A percentile compares a stretch with the other conserved stretches of the same genome.
These are phyloP conservation scores for Nilaparvata lugens DNA, from an alignment of 1,140 invertebrate species.

Conservation along the genomic window DNA sequence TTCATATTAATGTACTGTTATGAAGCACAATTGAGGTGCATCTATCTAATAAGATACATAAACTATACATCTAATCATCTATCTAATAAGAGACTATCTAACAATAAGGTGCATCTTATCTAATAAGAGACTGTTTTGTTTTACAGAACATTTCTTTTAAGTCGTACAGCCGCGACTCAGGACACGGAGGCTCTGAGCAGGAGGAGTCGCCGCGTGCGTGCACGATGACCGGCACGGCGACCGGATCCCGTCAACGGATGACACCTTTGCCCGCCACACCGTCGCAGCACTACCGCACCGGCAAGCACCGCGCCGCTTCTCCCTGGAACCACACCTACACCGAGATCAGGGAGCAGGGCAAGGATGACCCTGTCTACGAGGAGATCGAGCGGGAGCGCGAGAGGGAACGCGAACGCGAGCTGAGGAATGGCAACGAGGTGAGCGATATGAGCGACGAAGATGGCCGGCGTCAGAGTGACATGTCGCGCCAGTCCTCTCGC, in stretches of 20 bases:
- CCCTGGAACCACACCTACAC: slow-evolving; percentile 50
- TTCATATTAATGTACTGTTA: no score
- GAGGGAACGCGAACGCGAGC: slow-evolving; percentile 30
- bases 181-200: slow-evolving; percentile 52
- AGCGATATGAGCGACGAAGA: slow-evolving; percentile 73
- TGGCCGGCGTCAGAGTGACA: slow-evolving; percentile 64
- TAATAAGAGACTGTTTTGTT: slow-evolving; percentile 27
- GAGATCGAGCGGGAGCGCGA: slow-evolving; percentile 56
- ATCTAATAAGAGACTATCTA: no score
- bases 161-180: slow-evolving; percentile 51
- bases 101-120: no score
- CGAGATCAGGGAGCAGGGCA: slow-evolving; percentile 44
- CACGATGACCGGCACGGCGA: slow-evolving; percentile 25
- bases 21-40: no score
- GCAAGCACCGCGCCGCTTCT: slow-evolving; percentile 27
- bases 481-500: slow-evolving; percentile 62
- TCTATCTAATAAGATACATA: no score
- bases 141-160: slow-evolving; percentile 63
- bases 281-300: slow-evolving; percentile 18
- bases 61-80: no score
- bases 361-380: slow-evolving; percentile 69
- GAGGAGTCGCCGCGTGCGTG: slow-evolving; percentile 52
- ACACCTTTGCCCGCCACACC: slow-evolving; percentile 28
- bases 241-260: background rate
- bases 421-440: slow-evolving; percentile 51